Base-by-base conservation (phyloP, 2,113 vertebrate genomes). In the Syrrhaptes paradoxus region DNA sequence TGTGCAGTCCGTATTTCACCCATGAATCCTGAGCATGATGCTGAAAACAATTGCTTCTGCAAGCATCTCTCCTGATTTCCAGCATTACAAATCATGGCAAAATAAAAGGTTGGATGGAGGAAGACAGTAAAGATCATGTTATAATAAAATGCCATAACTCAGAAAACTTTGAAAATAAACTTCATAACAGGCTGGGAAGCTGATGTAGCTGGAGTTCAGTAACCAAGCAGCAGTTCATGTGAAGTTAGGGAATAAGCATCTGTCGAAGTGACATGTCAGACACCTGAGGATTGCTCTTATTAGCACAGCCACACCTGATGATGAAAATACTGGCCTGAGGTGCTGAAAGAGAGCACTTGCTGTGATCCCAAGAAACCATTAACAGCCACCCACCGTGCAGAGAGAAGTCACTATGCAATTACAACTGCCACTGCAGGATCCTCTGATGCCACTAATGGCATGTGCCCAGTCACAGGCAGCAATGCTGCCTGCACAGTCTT, bases 361-460 rank as follows among this genome's bases (percentile, higher is more conserved):
- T 89, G 81, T 66, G 51, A 28, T 66, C 46, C 87, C 72, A 71
- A 45, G 85, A 71, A 87, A 70, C 26, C 55, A 31, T 62, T 70
- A 62, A 12, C 31, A 46, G 17, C 34, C 52, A 58, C 51, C 54
- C 6, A 11, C 9, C 0, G 74, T 2, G 10, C 19, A 32, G 31
- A 67, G 26, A 57, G 82, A 45, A 49, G 62, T 26, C 19, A 6
- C 65, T 32, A 22, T 17, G 48, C 66, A 72, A 18, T 68, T 55
- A 26, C 25, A 58, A 10, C 43, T 67, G 34, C 48, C 34, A 11
- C 52, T 3, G 1, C 17, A 1, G 0, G 3, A 46, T 31, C 77
- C 71, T 28, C 4, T 6, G n/a, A 2, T 58, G 52, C 36, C 18
- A 6, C 70, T 74, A 4, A 66, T 22, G 77, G 59, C 51, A 0